A percentile compares a stretch with the other conserved stretches of the same genome.
These are phyloP conservation scores for Pteropus alecto DNA, from an alignment of 2,113 vertebrate genomes.

Conservation along the genomic window DNA sequence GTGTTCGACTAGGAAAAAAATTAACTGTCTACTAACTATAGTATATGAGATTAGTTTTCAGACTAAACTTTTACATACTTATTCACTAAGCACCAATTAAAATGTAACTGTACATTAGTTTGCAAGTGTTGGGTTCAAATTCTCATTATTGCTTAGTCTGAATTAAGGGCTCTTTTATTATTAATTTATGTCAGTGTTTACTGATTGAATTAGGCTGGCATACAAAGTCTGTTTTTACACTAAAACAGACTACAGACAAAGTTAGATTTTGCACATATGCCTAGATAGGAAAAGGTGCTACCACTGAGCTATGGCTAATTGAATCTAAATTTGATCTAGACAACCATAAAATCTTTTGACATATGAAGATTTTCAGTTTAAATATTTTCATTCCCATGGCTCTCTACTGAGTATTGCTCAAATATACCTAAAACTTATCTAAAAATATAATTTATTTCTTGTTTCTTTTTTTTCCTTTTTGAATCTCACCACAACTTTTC, in stretches of 20 bases:
- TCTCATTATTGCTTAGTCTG: not conserved
- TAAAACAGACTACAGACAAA: not conserved
- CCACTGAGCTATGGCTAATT: not conserved
- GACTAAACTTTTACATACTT: not conserved
- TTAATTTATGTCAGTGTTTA: not conserved
- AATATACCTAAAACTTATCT: not conserved
- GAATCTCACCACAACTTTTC: not conserved
- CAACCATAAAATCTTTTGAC: not conserved
- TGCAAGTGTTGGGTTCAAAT: not conserved
- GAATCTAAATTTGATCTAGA: not conserved
- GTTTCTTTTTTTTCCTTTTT: not conserved
- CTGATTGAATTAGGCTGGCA: not conserved
- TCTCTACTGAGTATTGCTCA: not conserved
- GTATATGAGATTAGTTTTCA: not conserved
- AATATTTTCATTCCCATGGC: not conserved
- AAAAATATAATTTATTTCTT: not conserved
- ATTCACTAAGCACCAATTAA: not conserved
- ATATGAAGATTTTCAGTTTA: not conserved
- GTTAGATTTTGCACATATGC: not conserved
- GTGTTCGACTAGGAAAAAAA: not conserved
- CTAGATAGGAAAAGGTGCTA: not conserved
- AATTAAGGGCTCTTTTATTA: not conserved
- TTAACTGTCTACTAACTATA: not conserved
- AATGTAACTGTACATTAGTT: not conserved
- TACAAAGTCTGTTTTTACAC: not conserved